Evolutionary conservation across 2,888 invertebrate genomes (phyloP).

Genomic region (Physocephala rufipes): DNA sequence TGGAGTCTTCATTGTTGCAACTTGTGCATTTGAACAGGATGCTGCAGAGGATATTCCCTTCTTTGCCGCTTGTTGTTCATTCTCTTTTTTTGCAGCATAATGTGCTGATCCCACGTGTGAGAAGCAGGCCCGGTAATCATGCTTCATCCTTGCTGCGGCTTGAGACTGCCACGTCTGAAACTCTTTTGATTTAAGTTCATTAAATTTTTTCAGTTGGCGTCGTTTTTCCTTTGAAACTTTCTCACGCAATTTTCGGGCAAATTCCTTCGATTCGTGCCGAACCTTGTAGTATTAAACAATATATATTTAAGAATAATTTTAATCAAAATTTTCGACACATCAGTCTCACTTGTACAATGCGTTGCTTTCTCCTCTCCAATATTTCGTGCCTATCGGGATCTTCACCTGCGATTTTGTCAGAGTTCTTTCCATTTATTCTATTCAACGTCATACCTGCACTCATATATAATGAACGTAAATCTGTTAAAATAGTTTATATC

Average conservation of each 20-base stretch:
- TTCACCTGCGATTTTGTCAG: conserved; percentile 55
- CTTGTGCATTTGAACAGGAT: conserved; percentile 20
- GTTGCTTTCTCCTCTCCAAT: conserved; percentile 70
- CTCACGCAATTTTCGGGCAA: conserved; percentile 68
- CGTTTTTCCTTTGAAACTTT: conserved; percentile 68
- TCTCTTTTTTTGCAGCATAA: conserved; percentile 55
- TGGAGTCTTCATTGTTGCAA: conserved; percentile 9
- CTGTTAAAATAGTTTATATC: not conserved
- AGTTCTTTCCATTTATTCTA: conserved; percentile 68
- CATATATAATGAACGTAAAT: conserved; percentile 64
- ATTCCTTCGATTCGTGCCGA: conserved; percentile 71
- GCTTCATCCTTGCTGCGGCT: conserved; percentile 63
- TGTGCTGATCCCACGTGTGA: conserved; percentile 61
- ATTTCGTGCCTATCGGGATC: conserved; percentile 70
- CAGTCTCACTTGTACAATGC: conserved; percentile 70
- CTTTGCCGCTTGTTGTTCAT: conserved; percentile 41
- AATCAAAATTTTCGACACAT: not conserved
- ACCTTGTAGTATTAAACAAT: conserved; percentile 65
- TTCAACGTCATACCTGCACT: conserved; percentile 71
- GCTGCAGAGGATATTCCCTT: not conserved
- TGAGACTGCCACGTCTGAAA: conserved; percentile 68
- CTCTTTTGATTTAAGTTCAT: conserved; percentile 67
- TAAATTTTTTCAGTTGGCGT: conserved; percentile 67
- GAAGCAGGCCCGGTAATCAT: conserved; percentile 55
- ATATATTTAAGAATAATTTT: conserved; percentile 21